A percentile compares a stretch with the other conserved stretches of the same genome.
phyloP scores from a whole-genome alignment of 2,888 invertebrate species.

The Microctonus brassicae region DNA sequence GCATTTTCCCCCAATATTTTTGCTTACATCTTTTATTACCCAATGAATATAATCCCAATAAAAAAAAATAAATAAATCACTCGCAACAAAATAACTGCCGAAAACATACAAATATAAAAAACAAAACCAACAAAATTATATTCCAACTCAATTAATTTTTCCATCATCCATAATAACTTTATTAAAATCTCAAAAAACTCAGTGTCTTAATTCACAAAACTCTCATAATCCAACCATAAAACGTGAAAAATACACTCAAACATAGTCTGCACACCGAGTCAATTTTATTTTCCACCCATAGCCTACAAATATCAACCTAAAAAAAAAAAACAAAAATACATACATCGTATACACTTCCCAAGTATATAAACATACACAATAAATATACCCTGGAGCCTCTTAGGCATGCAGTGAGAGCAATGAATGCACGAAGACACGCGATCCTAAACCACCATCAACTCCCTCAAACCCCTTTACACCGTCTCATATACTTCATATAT shows the following conservation, averaged over 20 bases:
- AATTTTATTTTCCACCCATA: constrained; percentile 5
- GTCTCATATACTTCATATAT: constrained; percentile 15
- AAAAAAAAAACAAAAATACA: too few species aligned
- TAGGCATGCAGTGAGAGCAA: neutral
- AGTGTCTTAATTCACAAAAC: too few species aligned
- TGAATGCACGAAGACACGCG: constrained; percentile 32
- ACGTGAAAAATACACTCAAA: constrained; percentile 19
- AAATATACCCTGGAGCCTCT: neutral
- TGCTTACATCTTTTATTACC: constrained; percentile 6
- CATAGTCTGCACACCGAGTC: constrained; percentile 3
- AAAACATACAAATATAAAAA: too few species aligned
- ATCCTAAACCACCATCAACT: constrained; percentile 13
- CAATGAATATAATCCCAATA: neutral
- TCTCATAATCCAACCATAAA: neutral
- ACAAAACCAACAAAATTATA: too few species aligned
- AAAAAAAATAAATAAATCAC: neutral
- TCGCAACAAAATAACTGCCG: neutral
- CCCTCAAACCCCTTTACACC: neutral
- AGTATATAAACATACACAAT: neutral
- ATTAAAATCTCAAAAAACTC: too few species aligned
- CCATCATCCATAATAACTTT: too few species aligned
- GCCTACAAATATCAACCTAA: constrained; percentile 13
- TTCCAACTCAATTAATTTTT: too few species aligned
- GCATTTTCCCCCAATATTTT: constrained; percentile 22
- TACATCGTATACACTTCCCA: too few species aligned